Base-by-base conservation (phyloP, 1,140 invertebrate species). In the Archegozetes longisetosus region DNA sequence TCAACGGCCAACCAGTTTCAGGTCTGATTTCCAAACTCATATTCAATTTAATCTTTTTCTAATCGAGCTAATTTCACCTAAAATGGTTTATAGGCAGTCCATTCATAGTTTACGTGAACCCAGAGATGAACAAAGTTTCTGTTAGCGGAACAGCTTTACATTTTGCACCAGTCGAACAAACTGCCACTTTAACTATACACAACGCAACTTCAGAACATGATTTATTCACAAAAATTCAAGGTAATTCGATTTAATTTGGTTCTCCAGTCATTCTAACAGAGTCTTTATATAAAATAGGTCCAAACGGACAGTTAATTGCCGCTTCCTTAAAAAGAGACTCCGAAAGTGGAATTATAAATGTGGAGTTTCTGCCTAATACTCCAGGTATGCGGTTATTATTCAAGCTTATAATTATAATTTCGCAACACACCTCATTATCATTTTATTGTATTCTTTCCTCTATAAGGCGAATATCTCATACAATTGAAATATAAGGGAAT, bases 221-320 rank as follows among this genome's bases (percentile, higher is more conserved):
- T 74, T 83, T 92, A 70, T 86, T 90, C 80, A 86, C 92, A 68
- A 88, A 88, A 77, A 85, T 92, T 75, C 87, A 91, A 82, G 88
- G 88, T 92, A 80, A 80, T 77, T n/a, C n/a, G n/a, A n/a, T n/a
- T n/a, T n/a, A n/a, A n/a, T n/a, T n/a, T n/a, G n/a, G n/a, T n/a
- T n/a, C n/a, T n/a, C n/a, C n/a, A n/a, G n/a, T n/a, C n/a, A n/a
- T n/a, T n/a, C n/a, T n/a, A n/a, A n/a, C n/a, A n/a, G n/a, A n/a
- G n/a, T n/a, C n/a, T n/a, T n/a, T n/a, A n/a, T n/a, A n/a, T n/a
- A n/a, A n/a, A 6, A 17, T 29, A 61, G 60, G 47, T 46, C 53
- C 53, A 24, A 61, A 55, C 29, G 52, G 52, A 40, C 40, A 40
- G 40, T 26, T 56, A 1, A 22, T 61, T 24, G 32, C 60, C n/a